phyloP scores from a whole-genome alignment of 2,888 invertebrate species.

The Hesperia comma region DNA sequence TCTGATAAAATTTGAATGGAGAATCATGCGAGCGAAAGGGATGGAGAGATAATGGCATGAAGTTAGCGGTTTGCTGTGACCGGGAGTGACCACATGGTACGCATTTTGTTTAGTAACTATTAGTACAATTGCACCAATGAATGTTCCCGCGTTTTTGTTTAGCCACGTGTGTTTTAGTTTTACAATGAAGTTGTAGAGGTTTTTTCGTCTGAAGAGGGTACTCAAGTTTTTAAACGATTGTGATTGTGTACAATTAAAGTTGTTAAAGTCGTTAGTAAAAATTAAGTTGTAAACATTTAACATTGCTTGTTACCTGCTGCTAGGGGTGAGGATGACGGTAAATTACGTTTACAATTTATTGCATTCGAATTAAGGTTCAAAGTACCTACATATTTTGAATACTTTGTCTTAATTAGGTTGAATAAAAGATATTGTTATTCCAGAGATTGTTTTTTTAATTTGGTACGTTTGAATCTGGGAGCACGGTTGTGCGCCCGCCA shows the following conservation, averaged over 20 bases:
- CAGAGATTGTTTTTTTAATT: no score
- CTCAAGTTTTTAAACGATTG: constrained; percentile 19
- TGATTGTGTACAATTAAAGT: constrained; percentile 11
- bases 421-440: no score
- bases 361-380: no score
- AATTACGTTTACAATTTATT: no score
- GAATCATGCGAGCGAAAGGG: constrained; percentile 40
- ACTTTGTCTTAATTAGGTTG: no score
- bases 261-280: constrained; percentile 7
- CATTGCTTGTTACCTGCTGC: neutral
- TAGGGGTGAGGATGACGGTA: neutral
- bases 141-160: constrained; percentile 75
- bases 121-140: constrained; percentile 67
- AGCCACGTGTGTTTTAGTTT: constrained; percentile 58
- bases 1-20: constrained; percentile 56
- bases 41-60: constrained; percentile 46
- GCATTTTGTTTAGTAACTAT: constrained; percentile 69
- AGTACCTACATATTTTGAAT: no score
- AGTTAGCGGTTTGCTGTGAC: constrained; percentile 67
- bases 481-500: no score
- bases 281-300: constrained; percentile 15
- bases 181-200: constrained; percentile 48
- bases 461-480: no score
- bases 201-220: constrained; percentile 41
- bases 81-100: constrained; percentile 80